Evolutionary conservation across 2,113 vertebrate genomes (phyloP).

Genomic region (Narcine bancroftii): DNA sequence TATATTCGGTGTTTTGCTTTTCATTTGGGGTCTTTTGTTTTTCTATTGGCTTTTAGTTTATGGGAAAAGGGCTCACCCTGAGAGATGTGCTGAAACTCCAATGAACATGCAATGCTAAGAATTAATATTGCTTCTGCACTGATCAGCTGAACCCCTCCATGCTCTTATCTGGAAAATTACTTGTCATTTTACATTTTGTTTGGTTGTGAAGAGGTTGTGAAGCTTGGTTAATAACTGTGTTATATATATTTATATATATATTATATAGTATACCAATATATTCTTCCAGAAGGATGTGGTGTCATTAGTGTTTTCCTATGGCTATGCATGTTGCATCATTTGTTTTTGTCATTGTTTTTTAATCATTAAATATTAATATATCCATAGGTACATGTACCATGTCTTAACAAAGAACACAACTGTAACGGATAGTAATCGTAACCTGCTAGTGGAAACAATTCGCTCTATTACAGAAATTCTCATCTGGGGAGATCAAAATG

Average conservation of each 20-base stretch:
- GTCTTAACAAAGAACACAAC: slow-evolving; percentile 96
- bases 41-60: neutral
- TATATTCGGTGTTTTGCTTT: too few relatives aligned
- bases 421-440: slow-evolving; percentile 91
- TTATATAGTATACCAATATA: too few relatives aligned
- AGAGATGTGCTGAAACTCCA: neutral
- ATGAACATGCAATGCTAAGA: neutral
- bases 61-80: neutral
- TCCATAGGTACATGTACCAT: slow-evolving; percentile 83
- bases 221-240: too few relatives aligned
- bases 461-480: slow-evolving; percentile 96
- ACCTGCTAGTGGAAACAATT: slow-evolving; percentile 93
- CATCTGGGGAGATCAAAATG: slow-evolving; percentile 98
- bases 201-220: neutral
- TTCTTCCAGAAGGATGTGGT: neutral
- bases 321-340: neutral
- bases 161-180: neutral
- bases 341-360: neutral
- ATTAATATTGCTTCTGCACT: neutral
- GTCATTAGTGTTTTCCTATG: neutral
- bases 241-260: too few relatives aligned
- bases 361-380: slow-evolving; percentile 4
- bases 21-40: neutral
- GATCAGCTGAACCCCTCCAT: neutral
- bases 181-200: neutral